Evolutionary conservation across 2,888 invertebrate species (phyloP), one percentile per base, ranked within the genome.

Genomic region (Leucophenga montana): DNA sequence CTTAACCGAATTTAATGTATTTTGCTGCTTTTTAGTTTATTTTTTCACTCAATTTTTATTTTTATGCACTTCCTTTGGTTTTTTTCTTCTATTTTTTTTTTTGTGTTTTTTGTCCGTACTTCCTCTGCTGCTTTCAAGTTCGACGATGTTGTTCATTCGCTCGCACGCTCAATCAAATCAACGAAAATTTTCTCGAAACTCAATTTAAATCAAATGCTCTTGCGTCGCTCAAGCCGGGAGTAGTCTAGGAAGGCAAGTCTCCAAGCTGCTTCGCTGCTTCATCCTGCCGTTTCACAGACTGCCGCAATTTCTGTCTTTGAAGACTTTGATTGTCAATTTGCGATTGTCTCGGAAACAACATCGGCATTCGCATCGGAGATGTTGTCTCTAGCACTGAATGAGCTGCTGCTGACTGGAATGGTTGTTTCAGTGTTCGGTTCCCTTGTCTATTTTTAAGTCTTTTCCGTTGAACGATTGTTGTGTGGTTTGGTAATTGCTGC

Each of bases 281-380:
- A 16, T 61, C 9, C 22, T 74, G 82, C 82, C 77, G 71, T 79
- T 82, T 78, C 84, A n/a, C n/a, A 83, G 81, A 80, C 84, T 73
- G 82, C 73, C 81, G 84, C 62, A 64, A 64, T 64, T 64, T 64
- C 81, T 79, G 81, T 81, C 81, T 83, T 81, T 84, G 82, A 81
- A 81, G 81, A 84, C 81, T 83, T 82, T 81, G 81, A 81, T 81
- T 81, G 81, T 81, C 81, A 81, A 81, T 81, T 81, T 81, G 84
- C 81, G 81, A 81, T 81, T 81, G 81, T 81, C 81, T 81, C 81
- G 81, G 78, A 81, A 82, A 66, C 67, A 68, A 54, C 54, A 68
- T 68, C 18, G 68, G 61, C 39, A 18, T 44, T 16, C n/a, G 61
- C 50, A 54, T 53, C 66, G 73, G 22, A 44, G n/a, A 20, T n/a